These are phyloP conservation scores for Megalops atlanticus DNA, from an alignment of 2,113 vertebrate species.

Conservation along the genomic window DNA sequence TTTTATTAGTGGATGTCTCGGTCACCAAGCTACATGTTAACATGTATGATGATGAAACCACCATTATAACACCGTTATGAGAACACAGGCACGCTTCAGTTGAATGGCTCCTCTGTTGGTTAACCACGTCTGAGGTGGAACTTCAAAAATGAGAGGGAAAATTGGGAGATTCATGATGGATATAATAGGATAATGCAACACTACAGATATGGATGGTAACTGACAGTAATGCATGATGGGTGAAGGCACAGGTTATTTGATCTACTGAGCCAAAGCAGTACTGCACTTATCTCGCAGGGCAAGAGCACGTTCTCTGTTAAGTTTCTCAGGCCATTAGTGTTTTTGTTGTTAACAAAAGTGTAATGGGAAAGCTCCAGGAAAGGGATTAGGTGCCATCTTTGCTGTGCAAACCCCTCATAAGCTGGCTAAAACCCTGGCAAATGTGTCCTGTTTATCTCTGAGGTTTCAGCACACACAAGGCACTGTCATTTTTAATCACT, in stretches of 20 bases:
- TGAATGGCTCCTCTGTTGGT: neutral
- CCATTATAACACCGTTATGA: neutral
- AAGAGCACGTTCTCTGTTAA: neutral
- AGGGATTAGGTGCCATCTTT: neutral
- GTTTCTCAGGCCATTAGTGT: neutral
- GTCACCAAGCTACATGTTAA: neutral
- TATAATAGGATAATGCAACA: neutral
- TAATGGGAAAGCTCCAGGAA: conserved; percentile 6
- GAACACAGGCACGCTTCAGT: neutral
- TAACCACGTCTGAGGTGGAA: neutral
- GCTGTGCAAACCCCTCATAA: conserved; percentile 9
- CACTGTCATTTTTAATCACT: neutral
- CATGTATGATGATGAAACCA: neutral
- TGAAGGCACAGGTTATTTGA: neutral
- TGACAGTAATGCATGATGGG: neutral
- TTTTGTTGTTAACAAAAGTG: conserved; percentile 13
- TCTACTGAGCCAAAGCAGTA: neutral
- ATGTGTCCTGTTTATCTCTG: neutral
- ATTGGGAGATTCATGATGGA: neutral
- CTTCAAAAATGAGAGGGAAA: neutral
- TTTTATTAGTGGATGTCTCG: too few species aligned
- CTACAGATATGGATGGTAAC: neutral
- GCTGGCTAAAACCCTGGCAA: conserved; percentile 7
- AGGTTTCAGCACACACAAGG: neutral
- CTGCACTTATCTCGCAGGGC: neutral